phyloP scores from a whole-genome alignment of 1,140 invertebrate species.

The Macrobrachium rosenbergii region DNA sequence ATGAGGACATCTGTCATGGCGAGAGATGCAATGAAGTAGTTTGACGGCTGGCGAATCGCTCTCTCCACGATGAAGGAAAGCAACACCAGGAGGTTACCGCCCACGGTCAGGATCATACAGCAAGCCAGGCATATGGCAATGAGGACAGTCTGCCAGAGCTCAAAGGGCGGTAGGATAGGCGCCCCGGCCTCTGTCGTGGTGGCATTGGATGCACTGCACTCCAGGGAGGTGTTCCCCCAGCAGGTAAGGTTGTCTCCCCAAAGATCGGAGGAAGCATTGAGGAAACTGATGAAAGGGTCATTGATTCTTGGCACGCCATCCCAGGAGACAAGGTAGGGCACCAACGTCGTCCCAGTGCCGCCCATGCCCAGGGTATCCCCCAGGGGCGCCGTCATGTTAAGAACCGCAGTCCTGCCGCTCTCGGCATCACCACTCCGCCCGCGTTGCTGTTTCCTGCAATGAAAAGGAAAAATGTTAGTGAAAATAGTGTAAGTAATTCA shows the following conservation, averaged over 20 bases:
- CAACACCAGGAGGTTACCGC: constrained; percentile 96
- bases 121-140: constrained; percentile 89
- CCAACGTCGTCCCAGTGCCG: constrained; percentile 36
- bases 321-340: constrained; percentile 47
- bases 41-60: constrained; percentile 97
- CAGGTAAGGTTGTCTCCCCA: constrained; percentile 56
- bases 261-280: constrained; percentile 45
- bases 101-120: constrained; percentile 92
- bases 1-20: constrained; percentile 98
- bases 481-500: too few relatives aligned
- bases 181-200: constrained; percentile 43
- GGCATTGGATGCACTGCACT: constrained; percentile 46
- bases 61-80: constrained; percentile 97
- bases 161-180: constrained; percentile 79
- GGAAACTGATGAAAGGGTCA: constrained; percentile 40
- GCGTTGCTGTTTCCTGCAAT: constrained; percentile 64
- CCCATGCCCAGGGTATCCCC: constrained; percentile 46
- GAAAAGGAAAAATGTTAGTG: constrained; percentile 33
- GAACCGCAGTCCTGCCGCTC: constrained; percentile 41
- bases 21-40: constrained; percentile 99
- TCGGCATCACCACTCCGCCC: constrained; percentile 54
- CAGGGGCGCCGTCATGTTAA: constrained; percentile 53
- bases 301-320: constrained; percentile 31
- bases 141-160: constrained; percentile 90
- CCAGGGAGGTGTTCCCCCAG: constrained; percentile 46